phyloP scores from a whole-genome alignment of 1,140 invertebrate genomes.

The Patella vulgata region DNA sequence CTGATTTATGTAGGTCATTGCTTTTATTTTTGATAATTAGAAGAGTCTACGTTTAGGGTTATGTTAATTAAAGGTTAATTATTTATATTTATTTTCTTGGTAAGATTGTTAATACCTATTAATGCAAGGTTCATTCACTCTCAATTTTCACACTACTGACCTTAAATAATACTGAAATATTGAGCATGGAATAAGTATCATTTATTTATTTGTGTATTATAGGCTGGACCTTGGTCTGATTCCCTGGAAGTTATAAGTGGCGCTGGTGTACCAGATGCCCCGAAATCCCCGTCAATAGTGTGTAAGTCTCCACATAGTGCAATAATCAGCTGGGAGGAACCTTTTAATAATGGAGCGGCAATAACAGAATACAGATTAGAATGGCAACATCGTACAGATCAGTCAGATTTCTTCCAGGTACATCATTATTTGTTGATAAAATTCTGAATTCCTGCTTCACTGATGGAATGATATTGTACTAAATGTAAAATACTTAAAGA shows the following conservation, averaged over 20 bases:
- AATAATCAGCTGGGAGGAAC: constrained; percentile 80
- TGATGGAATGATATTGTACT: too few species aligned
- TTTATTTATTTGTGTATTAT: constrained; percentile 24
- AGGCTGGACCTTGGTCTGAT: constrained; percentile 81
- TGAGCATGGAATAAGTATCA: not conserved
- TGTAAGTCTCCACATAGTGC: constrained; percentile 75
- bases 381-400: constrained; percentile 71
- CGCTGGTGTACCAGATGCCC: constrained; percentile 82
- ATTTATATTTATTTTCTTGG: too few species aligned
- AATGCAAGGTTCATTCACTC: too few species aligned
- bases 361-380: constrained; percentile 83
- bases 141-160: not conserved
- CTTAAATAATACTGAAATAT: not conserved
- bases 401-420: constrained; percentile 59
- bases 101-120: too few species aligned
- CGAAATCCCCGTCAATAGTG: constrained; percentile 70
- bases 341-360: constrained; percentile 80
- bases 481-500: too few species aligned
- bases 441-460: too few species aligned
- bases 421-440: not conserved
- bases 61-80: too few species aligned
- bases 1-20: too few species aligned
- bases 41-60: too few species aligned
- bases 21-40: too few species aligned
- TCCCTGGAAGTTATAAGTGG: constrained; percentile 79